Evolutionary conservation across 2,888 invertebrate genomes (phyloP), one percentile per base, ranked within the genome.

Genomic region (Tinea trinotella): DNA sequence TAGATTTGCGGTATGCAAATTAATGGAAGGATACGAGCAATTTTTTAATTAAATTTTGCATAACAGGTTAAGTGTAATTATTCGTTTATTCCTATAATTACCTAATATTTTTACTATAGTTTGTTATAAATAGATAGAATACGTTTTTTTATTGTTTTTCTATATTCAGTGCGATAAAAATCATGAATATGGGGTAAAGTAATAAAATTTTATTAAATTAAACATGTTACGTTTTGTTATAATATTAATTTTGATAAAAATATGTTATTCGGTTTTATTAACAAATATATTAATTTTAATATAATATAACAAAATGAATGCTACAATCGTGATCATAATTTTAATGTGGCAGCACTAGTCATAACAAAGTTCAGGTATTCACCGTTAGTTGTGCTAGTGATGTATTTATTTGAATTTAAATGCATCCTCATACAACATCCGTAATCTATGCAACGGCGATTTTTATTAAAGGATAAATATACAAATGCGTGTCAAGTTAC

Each of bases 21-120:
- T 13, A 40, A 10, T 48, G 48, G n/a, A 48, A 17, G 48, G 48
- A 48, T 48, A 10, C 12, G 18, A 19, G 19, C 19, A 48, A 48
- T 48, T 48, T 15, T 19, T 18, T 15, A 3, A 48, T 48, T 48
- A 15, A 48, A 40, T n/a, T 40, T 13, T 15, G 12, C 40, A 24
- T n/a, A n/a, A n/a, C n/a, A n/a, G 30, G 30, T 7, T 4, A 4
- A 30, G 9, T 30, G n/a, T 10, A 30, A n/a, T 30, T 30, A 30
- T 22, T 22, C 3, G 7, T 22, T 7, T 22, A 30, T 30, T 30
- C 7, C n/a, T 4, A n/a, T 30, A 30, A 30, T 7, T 30, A 30
- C 7, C n/a, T n/a, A n/a, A n/a, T n/a, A n/a, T n/a, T n/a, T n/a
- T n/a, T n/a, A n/a, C n/a, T n/a, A n/a, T n/a, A n/a, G n/a, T n/a